Evolutionary conservation across 2,888 invertebrate species (phyloP), one percentile per base, ranked within the genome.

Genomic region (Clepsis dumicolana): DNA sequence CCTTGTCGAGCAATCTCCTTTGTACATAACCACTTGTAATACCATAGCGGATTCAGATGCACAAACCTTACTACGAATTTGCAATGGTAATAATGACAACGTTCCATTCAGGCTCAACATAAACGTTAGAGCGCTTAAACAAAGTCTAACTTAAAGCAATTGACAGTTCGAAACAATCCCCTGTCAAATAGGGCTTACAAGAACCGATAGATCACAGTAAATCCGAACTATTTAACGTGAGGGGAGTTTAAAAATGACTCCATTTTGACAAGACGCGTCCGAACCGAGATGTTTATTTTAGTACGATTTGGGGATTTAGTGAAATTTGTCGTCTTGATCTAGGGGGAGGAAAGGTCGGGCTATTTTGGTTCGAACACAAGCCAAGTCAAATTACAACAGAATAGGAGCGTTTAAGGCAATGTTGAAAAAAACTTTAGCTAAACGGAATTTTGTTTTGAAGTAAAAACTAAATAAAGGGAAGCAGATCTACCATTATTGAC

Each of bases 191-290:
- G 48, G 29, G 21, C 10, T 48, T 27, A n/a, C 65, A 18, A 41
- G 53, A 54, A 77, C 76, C 76, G 72, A 84, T 88, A 84, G 85
- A 86, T 86, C 85, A 82, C 84, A 83, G 87, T 85, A 86, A 89
- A 91, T 86, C 85, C 82, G 82, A 81, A 85, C 87, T 88, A 87
- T 83, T 82, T 79, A 74, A 77, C 80, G 80, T 81, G 79, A 73
- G 75, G 77, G 75, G 83, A 79, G 77, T 85, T 87, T 86, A 87
- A 89, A 89, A 89, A 89, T 87, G 82, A 84, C 83, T 86, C 79
- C 77, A 85, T 86, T 86, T 85, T 80, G 78, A 81, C 80, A 75
- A 76, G 81, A 85, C 84, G 79, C 78, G 82, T 79, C 80, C 74
- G 77, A 80, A 82, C 74, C 64, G 64, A 70, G 64, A 72, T 75